Base-by-base conservation (phyloP, 2,888 invertebrate species). In the Caenorhabditis zanzibari region DNA sequence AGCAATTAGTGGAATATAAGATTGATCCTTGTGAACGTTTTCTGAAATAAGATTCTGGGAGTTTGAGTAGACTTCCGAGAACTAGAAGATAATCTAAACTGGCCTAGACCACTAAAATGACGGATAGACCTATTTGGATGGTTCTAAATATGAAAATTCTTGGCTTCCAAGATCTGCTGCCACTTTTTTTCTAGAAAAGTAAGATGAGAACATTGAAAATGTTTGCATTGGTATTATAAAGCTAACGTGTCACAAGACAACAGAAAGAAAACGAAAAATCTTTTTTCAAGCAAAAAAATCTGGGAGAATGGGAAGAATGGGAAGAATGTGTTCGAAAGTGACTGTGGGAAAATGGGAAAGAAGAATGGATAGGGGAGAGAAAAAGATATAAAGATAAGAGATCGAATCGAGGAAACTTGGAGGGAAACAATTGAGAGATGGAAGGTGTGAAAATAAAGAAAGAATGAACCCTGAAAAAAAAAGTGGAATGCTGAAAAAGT, bases 201-300 rank as follows among this genome's bases (percentile, higher is more conserved):
- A n/a, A n/a, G n/a, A n/a, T n/a, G 44, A 41, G 14, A 61, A 35
- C 6, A 24, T 61, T 44, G 44, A 28, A 56, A 69, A 41, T 58
- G 47, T 49, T 59, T 59, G 59, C 59, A 59, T 59, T 59, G 0
- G 61, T 38, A n/a, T n/a, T n/a, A n/a, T n/a, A n/a, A 56, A 28
- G 32, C 10, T 12, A 38, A 58, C 28, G 54, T 38, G 52, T 73
- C 72, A 61, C 72, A 73, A 73, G 61, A 52, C 38, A 35, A 73
- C 38, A 35, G 58, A 59, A n/a, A n/a, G 47, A 47, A 47, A 47
- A 47, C 47, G n/a, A 26, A 54, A 38, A 54, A 63, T 47, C 44
- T 63, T 44, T 41, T 63, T 61, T 38, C 4, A 32, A 22, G 28
- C 41, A 38, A 24, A 41, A 69, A 19, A 41, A 10, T 6, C 10